phyloP scores from a whole-genome alignment of 2,797 vertebrate species.

The Garrulus glandarius region DNA sequence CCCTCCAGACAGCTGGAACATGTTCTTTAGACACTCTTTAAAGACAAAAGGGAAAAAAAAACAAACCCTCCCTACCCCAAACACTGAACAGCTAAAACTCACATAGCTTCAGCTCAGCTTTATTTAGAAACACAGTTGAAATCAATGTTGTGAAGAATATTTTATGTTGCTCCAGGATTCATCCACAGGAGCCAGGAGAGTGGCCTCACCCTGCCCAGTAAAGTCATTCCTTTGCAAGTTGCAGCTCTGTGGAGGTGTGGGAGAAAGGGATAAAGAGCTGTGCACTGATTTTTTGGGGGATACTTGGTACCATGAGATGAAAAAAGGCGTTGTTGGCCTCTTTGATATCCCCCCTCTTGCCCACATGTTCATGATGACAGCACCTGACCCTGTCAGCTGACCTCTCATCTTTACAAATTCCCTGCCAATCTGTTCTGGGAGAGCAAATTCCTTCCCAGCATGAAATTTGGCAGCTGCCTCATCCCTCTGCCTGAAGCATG shows the following conservation, averaged over 20 bases:
- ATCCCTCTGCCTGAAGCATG: constrained; percentile 47
- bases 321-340: background rate
- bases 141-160: background rate
- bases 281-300: background rate
- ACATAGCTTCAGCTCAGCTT: background rate
- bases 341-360: background rate
- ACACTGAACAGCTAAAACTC: background rate
- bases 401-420: background rate
- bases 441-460: constrained; percentile 18
- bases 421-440: constrained; percentile 29
- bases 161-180: background rate
- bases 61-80: background rate
- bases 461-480: constrained; percentile 36
- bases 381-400: background rate
- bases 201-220: background rate
- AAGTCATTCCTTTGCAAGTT: background rate
- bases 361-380: background rate
- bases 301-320: background rate
- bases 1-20: constrained; percentile 39
- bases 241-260: background rate
- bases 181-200: background rate
- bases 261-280: background rate
- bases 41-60: background rate
- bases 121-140: background rate
- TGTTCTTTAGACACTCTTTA: background rate